These are phyloP conservation scores for Sebastes fasciatus DNA, from an alignment of 2,113 vertebrate species.

Conservation along the genomic window DNA sequence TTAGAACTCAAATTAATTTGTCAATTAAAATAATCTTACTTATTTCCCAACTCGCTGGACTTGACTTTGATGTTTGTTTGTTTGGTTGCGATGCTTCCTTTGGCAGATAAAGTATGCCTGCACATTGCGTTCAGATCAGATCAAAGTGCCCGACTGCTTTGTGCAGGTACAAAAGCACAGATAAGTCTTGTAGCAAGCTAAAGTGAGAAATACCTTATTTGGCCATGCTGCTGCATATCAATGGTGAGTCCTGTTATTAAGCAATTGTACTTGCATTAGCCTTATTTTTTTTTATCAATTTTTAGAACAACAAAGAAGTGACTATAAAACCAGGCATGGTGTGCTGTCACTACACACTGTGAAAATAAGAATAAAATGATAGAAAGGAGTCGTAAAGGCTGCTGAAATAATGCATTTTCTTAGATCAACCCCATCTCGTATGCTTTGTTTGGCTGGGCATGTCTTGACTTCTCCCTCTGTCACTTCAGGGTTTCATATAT, in stretches of 20 bases:
- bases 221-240: slow-evolving; percentile 23
- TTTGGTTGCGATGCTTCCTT: slow-evolving; percentile 35
- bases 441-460: slow-evolving; percentile 35
- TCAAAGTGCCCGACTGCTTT: slow-evolving; percentile 54
- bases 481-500: slow-evolving; percentile 29
- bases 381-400: neutral
- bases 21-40: slow-evolving; percentile 68
- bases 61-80: slow-evolving; percentile 54
- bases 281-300: neutral
- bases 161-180: slow-evolving; percentile 48
- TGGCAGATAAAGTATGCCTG: slow-evolving; percentile 50
- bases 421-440: slow-evolving; percentile 30
- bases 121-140: slow-evolving; percentile 54
- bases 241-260: slow-evolving; percentile 16
- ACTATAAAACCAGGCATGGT: slow-evolving; percentile 16
- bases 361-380: slow-evolving; percentile 6
- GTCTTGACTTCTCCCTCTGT: slow-evolving; percentile 45
- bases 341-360: neutral
- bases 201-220: slow-evolving; percentile 27
- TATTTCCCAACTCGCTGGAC: slow-evolving; percentile 43
- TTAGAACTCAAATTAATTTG: slow-evolving; percentile 70
- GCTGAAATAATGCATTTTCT: slow-evolving; percentile 31
- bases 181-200: slow-evolving; percentile 50
- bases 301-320: slow-evolving; percentile 19
- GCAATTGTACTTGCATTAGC: neutral